Base-by-base conservation (phyloP, 1,140 invertebrate genomes). In the Gryon sp. region DNA sequence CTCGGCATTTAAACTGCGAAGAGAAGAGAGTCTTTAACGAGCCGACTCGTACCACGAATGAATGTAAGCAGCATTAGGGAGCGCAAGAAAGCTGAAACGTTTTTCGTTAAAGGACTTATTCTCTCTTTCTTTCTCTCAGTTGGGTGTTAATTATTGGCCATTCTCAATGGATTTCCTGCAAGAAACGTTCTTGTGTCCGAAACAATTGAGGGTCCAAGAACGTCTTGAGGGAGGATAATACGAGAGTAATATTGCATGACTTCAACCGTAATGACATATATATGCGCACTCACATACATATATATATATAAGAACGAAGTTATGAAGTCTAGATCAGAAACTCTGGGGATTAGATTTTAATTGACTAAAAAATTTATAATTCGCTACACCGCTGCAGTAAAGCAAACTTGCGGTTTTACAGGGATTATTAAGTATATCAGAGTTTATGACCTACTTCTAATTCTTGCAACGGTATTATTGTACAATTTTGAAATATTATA, bases 131-230 rank as follows among this genome's bases (percentile, higher is more conserved):
- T n/a, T n/a, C 40, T 11, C 48, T 55, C 63, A 50, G 57, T 30
- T 63, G 63, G 73, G 73, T 69, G 65, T 76, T 76, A 76, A 76
- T 76, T 70, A 76, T 76, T 59, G 43, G 59, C 36, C 50, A 18
- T 11, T 12, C 24, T 69, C 55, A 57, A 69, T 28, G 41, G 48
- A 55, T 48, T 59, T 68, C 65, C 62, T 43, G 48, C 20, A 32
- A 14, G 34, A n/a, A 34, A 22, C 53, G 11, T 11, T 53, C 53
- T 68, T 60, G 16, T 45, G 34, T 18, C 12, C 36, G 36, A 53
- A 75, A 62, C 62, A 38, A 45, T 52, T 34, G 36, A 53, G 38
- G 36, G 32, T 38, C 53, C n/a, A 40, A 22, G n/a, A n/a, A 50
- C 24, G 30, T 66, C 62, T 66, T 53, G 60, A 46, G 63, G 53